Percentiles rank a stretch among this genome's conserved stretches.
Evolutionary conservation across 2,797 vertebrate genomes (phyloP).

Genomic region (Megalops cyprinoides): DNA sequence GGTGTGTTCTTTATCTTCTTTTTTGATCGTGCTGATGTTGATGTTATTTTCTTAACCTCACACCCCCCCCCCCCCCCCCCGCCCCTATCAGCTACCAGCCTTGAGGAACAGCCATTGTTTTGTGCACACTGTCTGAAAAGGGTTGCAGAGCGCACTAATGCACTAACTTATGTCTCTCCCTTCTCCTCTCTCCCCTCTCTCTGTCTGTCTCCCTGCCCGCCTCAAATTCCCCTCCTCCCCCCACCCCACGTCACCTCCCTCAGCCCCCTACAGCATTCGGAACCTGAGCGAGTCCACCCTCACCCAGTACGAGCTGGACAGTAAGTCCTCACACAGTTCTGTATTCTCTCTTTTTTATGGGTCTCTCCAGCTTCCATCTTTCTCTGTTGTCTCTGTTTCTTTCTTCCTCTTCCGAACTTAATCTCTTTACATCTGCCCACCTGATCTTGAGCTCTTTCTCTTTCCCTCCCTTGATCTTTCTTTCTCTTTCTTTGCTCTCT

Average conservation of each 20-base stretch:
- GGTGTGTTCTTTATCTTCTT: not conserved
- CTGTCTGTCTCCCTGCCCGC: slow-evolving; percentile 26
- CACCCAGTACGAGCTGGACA: slow-evolving; percentile 95
- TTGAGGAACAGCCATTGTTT: not conserved
- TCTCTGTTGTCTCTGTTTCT: not conserved
- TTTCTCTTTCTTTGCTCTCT: slow-evolving; percentile 18
- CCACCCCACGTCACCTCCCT: not conserved
- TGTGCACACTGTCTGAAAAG: not conserved
- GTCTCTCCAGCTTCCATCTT: slow-evolving; percentile 6
- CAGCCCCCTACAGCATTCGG: slow-evolving; percentile 87
- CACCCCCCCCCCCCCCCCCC: no score
- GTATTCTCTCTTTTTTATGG: slow-evolving; percentile 11
- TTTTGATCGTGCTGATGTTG: not conserved
- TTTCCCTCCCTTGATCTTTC: slow-evolving; percentile 36
- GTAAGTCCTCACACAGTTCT: slow-evolving; percentile 81
- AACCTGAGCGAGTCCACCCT: slow-evolving; percentile 93
- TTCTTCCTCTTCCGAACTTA: slow-evolving; percentile 22
- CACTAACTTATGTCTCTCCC: slow-evolving; percentile 39
- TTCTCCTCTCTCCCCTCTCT: slow-evolving; percentile 10
- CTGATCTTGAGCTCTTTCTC: slow-evolving; percentile 45
- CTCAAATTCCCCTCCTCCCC: slow-evolving; percentile 14
- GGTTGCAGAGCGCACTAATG: slow-evolving; percentile 43
- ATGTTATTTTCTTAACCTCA: no score
- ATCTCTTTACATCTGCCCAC: not conserved
- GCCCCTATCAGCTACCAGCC: not conserved